Evolutionary conservation across 2,888 invertebrate species (phyloP).

Genomic region (Nasonovia ribisnigri): DNA sequence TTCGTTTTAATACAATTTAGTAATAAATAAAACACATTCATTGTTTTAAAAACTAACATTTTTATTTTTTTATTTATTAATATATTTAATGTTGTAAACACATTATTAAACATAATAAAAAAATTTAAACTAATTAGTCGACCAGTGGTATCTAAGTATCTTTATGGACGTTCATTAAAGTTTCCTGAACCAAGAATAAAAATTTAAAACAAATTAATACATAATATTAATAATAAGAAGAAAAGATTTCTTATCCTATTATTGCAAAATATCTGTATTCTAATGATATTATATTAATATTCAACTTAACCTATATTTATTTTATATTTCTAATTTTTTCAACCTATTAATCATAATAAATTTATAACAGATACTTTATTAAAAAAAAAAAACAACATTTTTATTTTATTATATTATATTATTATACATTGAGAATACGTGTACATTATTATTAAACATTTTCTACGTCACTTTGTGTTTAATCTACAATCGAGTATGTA

Average conservation of each 20-base stretch:
- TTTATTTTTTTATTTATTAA: not conserved
- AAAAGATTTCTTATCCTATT: not conserved
- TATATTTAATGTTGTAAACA: not conserved
- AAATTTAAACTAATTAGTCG: conserved; percentile 52
- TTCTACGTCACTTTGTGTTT: not conserved
- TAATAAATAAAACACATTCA: not conserved
- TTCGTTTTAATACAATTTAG: not conserved
- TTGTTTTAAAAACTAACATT: not conserved
- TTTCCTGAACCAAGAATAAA: not conserved
- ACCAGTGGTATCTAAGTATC: not conserved
- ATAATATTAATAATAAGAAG: no score
- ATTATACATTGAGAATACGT: not conserved
- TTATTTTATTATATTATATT: not conserved
- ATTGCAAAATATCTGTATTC: not conserved
- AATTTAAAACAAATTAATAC: not conserved
- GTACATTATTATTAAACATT: not conserved
- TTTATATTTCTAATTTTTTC: not conserved
- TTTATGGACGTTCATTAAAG: conserved; percentile 25
- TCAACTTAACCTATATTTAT: not conserved
- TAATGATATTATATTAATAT: not conserved
- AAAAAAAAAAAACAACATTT: not conserved
- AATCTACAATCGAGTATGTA: not conserved
- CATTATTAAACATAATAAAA: conserved; percentile 2
- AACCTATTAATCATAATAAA: not conserved
- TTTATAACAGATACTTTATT: not conserved